Evolutionary conservation across 2,797 vertebrate species (phyloP).

Genomic region (Spinus olivaceus): DNA sequence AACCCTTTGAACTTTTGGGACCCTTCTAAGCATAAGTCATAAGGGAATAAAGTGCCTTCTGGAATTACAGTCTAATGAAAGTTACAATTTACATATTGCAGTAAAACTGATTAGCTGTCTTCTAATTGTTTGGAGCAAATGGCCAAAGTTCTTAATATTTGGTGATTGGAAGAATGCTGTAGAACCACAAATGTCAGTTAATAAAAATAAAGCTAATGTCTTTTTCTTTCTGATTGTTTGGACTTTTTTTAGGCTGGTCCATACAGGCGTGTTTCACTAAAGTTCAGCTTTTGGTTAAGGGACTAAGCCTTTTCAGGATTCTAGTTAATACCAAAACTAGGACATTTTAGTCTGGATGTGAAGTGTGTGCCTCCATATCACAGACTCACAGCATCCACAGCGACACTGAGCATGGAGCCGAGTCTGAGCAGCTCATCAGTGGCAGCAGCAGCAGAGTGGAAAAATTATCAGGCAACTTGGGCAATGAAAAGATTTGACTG

Average conservation of each 20-base stretch:
- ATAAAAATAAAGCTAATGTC: slow-evolving; percentile 21
- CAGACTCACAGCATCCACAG: slow-evolving; percentile 66
- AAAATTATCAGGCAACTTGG: slow-evolving; percentile 59
- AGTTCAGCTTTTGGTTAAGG: slow-evolving; percentile 52
- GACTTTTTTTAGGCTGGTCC: slow-evolving; percentile 40
- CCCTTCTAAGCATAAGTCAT: not conserved
- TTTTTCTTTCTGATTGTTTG: slow-evolving; percentile 52
- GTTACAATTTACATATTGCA: not conserved
- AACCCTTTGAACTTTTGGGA: not conserved
- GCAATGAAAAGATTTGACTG: slow-evolving; percentile 65
- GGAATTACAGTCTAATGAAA: not conserved
- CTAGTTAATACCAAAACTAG: slow-evolving; percentile 48
- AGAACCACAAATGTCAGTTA: not conserved
- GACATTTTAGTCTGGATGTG: slow-evolving; percentile 61
- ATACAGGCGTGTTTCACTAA: slow-evolving; percentile 45
- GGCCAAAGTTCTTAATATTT: not conserved
- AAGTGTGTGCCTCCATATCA: slow-evolving; percentile 68
- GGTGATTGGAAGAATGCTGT: not conserved
- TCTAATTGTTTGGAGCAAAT: not conserved
- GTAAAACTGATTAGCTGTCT: not conserved
- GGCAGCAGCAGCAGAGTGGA: slow-evolving; percentile 54
- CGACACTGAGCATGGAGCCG: slow-evolving; percentile 42
- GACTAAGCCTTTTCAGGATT: slow-evolving; percentile 47
- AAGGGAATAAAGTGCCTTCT: not conserved
- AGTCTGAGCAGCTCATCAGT: slow-evolving; percentile 62